Conservation (phyloP, 2,888 invertebrate species). For the Lycia hirtaria region DNA sequence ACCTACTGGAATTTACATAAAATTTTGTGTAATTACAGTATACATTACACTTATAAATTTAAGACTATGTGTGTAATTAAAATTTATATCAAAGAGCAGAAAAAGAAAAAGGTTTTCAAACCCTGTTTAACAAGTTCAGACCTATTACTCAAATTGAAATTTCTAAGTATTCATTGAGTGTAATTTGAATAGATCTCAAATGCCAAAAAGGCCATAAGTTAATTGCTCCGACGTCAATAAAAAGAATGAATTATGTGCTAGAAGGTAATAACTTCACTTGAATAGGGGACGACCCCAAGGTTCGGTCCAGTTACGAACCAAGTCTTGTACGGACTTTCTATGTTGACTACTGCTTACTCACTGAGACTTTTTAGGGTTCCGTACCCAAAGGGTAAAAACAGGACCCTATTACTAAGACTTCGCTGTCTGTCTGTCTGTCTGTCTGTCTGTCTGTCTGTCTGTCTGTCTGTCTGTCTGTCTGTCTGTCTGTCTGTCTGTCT, state of each 20-base stretch:
- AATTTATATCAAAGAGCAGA: not conserved
- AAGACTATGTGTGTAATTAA: conserved; percentile 12
- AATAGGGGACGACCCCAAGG: conserved; percentile 39
- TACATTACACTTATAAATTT: too few species aligned
- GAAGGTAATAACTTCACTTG: conserved; percentile 42
- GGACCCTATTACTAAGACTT: too few species aligned
- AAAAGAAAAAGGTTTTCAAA: conserved; percentile 7
- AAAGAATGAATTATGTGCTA: conserved; percentile 64
- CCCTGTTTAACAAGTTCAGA: conserved; percentile 15
- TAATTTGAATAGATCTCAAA: conserved; percentile 38
- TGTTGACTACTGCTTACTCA: conserved; percentile 23
- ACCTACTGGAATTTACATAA: too few species aligned
- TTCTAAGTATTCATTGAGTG: conserved; percentile 36
- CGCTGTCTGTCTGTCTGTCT: too few species aligned
- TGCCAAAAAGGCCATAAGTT: conserved; percentile 52
- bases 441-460: too few species aligned
- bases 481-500: too few species aligned
- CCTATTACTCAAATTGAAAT: conserved; percentile 32
- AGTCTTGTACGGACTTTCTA: conserved; percentile 13
- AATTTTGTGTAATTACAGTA: too few species aligned
- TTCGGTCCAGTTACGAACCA: conserved; percentile 11
- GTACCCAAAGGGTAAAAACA: too few species aligned
- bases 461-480: too few species aligned
- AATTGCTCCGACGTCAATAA: conserved; percentile 68
- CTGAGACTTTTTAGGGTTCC: conserved; percentile 18